These are phyloP conservation scores for Typhlichthys eigenmanni DNA, from an alignment of 2,797 vertebrate species.

Conservation along the genomic window DNA sequence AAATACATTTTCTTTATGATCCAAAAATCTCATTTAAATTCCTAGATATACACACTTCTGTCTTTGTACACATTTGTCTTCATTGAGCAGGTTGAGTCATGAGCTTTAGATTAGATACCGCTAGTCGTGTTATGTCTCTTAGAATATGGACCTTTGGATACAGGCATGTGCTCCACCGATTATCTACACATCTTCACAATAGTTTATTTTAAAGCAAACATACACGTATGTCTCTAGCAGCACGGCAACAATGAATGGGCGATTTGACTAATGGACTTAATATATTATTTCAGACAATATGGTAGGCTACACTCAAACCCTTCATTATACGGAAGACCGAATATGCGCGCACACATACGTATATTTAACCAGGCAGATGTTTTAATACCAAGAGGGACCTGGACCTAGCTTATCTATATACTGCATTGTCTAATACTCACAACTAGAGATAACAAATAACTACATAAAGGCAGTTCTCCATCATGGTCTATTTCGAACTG, in stretches of 20 bases:
- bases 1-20: constrained; percentile 24
- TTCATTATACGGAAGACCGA: constrained; percentile 32
- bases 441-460: no score
- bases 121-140: constrained; percentile 34
- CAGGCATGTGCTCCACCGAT: constrained; percentile 7
- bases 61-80: constrained; percentile 58
- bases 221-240: constrained; percentile 43
- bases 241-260: constrained; percentile 16
- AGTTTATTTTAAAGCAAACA: constrained; percentile 42
- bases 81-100: constrained; percentile 48
- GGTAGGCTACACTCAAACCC: neutral
- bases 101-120: constrained; percentile 21
- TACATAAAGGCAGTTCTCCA: constrained; percentile 1
- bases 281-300: constrained; percentile 19
- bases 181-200: no score
- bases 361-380: no score
- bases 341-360: neutral
- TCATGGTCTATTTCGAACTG: no score
- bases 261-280: constrained; percentile 11
- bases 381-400: constrained; percentile 27
- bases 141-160: constrained; percentile 38
- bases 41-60: constrained; percentile 51
- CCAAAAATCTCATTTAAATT: constrained; percentile 12
- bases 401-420: constrained; percentile 16
- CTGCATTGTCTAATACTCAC: constrained; percentile 16